phyloP scores from a whole-genome alignment of 2,797 vertebrate species.

The Corythornis leucogaster region DNA sequence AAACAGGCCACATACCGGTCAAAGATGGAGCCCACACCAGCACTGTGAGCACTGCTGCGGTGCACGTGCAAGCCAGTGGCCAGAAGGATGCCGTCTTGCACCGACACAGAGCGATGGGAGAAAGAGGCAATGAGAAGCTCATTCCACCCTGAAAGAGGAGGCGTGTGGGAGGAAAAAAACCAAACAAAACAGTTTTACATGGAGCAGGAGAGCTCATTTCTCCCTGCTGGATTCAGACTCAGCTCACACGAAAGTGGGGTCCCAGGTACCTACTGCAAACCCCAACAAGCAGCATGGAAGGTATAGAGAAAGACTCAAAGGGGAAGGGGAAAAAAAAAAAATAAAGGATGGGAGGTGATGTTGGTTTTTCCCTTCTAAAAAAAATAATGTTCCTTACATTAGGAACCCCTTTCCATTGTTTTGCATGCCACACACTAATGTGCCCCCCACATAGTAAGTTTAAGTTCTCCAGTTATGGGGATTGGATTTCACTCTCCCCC shows the following conservation, averaged over 20 bases:
- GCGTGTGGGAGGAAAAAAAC: not conserved
- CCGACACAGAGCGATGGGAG: slow-evolving; percentile 93
- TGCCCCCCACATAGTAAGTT: not conserved
- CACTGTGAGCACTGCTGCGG: slow-evolving; percentile 89
- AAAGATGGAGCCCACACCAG: slow-evolving; percentile 94
- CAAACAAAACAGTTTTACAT: not conserved
- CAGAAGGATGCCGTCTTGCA: slow-evolving; percentile 94
- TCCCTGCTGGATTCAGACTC: not conserved
- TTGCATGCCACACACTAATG: not conserved
- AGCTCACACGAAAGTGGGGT: not conserved
- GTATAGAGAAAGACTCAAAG: not conserved
- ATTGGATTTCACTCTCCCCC: not conserved
- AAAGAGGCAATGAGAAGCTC: slow-evolving; percentile 97
- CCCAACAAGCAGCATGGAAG: not conserved
- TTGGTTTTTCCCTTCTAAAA: not conserved
- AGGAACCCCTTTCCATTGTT: not conserved
- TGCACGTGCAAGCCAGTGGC: slow-evolving; percentile 95
- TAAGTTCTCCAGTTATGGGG: not conserved
- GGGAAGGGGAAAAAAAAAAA: not conserved
- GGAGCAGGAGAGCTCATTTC: not conserved
- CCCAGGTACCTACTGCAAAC: not conserved
- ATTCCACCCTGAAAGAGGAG: slow-evolving; percentile 89
- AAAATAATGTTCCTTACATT: not conserved
- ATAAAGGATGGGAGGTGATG: not conserved
- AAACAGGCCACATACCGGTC: slow-evolving; percentile 82